Base-by-base conservation (phyloP, 2,113 vertebrate genomes). In the Leptocoma aspasia region DNA sequence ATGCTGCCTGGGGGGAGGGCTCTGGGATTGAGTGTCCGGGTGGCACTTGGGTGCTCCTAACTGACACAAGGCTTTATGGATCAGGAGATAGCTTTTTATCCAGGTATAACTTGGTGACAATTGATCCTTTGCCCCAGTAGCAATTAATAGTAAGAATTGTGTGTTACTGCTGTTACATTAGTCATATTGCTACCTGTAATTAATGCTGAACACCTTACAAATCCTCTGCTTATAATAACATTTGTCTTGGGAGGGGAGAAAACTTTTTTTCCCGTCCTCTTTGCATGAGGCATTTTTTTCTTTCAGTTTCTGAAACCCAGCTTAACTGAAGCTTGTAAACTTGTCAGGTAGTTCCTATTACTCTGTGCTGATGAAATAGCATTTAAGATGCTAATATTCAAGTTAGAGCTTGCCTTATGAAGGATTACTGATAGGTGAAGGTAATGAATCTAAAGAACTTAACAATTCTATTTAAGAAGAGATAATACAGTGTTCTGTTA, bases 21-120 rank as follows among this genome's bases (percentile, higher is more conserved):
- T 0, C 47, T 6, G 11, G 7, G 45, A 11, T 1, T 0, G 9
- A 13, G 33, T 11, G 53, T 6, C 37, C 11, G 0, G 1, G 12
- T 15, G 31, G 24, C 27, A 2, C 60, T 27, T 2, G 0, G 7
- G 4, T 15, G 3, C 53, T 79, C n/a, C 15, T 1, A 2, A 1
- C 18, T 33, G 52, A 9, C 27, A 2, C 15, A 1, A 1, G 2
- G 37, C 16, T 10, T 41, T 0, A 5, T 27, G 69, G 33, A 45
- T 28, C 44, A 14, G 21, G 7, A 41, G 8, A 13, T 2, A 37
- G 42, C 30, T n/a, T 54, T 61, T 49, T 14, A 7, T 60, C 19
- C 19, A 13, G 57, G 35, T 56, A 4, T 68, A n/a, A 9, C 31
- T 85, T 64, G 22, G 22, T 28, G 14, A 20, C 31, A 11, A 13